These are phyloP conservation scores for Drosophila ogumai DNA, from an alignment of 1,140 invertebrate genomes.

Conservation along the genomic window DNA sequence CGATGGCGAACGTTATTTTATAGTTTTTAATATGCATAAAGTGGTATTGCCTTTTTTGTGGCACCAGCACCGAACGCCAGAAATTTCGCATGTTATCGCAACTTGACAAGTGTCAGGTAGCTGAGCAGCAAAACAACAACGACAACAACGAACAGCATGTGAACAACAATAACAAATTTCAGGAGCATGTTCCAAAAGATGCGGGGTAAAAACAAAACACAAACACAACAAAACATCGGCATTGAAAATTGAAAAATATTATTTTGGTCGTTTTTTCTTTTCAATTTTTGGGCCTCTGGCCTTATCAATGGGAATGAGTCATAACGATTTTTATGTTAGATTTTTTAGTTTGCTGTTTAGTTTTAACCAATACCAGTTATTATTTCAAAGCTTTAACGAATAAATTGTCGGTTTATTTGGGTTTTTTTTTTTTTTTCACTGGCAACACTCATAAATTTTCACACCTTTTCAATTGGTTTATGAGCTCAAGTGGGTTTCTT, in stretches of 20 bases:
- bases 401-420: neutral
- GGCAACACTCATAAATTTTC: neutral
- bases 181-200: conserved; percentile 62
- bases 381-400: neutral
- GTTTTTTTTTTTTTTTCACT: neutral
- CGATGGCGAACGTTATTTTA: conserved; percentile 61
- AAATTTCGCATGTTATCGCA: conserved; percentile 81
- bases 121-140: conserved; percentile 32
- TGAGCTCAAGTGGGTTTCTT: conserved; percentile 8
- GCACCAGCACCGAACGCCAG: conserved; percentile 32
- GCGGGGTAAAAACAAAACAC: conserved; percentile 22
- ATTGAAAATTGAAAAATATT: conserved; percentile 57
- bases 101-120: conserved; percentile 74
- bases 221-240: conserved; percentile 38
- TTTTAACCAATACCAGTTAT: conserved; percentile 6
- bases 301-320: conserved; percentile 45
- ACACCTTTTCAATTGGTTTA: conserved; percentile 4
- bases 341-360: neutral
- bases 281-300: conserved; percentile 32
- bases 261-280: conserved; percentile 38
- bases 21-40: conserved; percentile 78
- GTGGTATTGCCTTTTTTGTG: conserved; percentile 71
- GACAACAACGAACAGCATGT: conserved; percentile 26
- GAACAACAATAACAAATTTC: conserved; percentile 57
- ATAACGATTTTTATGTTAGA: conserved; percentile 2